Conservation (phyloP, 2,888 invertebrate species). For the Ophion ventricosus region DNA sequence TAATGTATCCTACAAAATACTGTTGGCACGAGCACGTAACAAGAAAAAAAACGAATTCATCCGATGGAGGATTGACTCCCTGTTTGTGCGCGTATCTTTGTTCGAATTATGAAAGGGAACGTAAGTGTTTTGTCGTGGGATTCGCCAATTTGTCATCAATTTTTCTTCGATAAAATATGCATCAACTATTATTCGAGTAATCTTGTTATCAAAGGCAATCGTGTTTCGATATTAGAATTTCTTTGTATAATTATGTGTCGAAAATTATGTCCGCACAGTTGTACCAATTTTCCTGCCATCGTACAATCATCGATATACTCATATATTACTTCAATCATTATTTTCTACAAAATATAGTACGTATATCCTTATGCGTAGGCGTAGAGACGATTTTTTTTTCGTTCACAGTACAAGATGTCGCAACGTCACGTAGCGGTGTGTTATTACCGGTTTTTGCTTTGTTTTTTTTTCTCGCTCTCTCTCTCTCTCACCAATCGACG, state of each 20-base stretch:
- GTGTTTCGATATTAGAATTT: slow-evolving; percentile 59
- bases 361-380: slow-evolving; percentile 23
- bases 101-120: slow-evolving; percentile 14
- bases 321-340: slow-evolving; percentile 11
- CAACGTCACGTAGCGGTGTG: slow-evolving; percentile 1
- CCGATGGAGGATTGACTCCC: slow-evolving; percentile 10
- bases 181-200: slow-evolving; percentile 24
- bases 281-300: slow-evolving; percentile 7
- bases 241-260: slow-evolving; percentile 43
- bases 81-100: background rate
- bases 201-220: slow-evolving; percentile 61
- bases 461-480: background rate
- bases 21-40: background rate
- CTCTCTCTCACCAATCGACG: slow-evolving; percentile 10
- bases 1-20: slow-evolving; percentile 5
- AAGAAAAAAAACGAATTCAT: background rate
- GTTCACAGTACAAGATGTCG: slow-evolving; percentile 19
- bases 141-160: slow-evolving; percentile 16
- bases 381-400: slow-evolving; percentile 38
- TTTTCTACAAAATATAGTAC: slow-evolving; percentile 39
- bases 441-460: background rate
- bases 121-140: background rate
- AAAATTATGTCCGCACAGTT: slow-evolving; percentile 29
- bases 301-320: slow-evolving; percentile 30
- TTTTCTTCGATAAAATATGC: background rate